A percentile compares a stretch with the other conserved stretches of the same genome.
Evolutionary conservation across 2,113 vertebrate species (phyloP).

Genomic region (Xenopus tropicalis): DNA sequence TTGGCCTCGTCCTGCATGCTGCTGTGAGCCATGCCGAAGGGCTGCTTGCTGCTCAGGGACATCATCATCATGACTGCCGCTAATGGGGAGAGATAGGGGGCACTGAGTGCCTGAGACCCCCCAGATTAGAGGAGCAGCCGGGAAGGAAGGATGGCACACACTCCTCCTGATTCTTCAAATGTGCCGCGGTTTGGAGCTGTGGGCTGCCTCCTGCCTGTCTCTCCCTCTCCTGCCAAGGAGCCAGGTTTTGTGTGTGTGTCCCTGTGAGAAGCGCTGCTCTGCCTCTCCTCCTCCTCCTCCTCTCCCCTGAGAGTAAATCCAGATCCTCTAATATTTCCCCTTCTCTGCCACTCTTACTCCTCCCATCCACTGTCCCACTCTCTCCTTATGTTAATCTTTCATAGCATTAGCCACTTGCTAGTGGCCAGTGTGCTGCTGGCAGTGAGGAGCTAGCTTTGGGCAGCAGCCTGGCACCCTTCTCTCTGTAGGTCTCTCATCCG

Average conservation of each 20-base stretch:
- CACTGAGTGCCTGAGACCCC: conserved; percentile 64
- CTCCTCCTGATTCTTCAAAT: neutral
- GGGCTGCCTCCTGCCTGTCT: conserved; percentile 3
- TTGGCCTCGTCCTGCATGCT: conserved; percentile 88
- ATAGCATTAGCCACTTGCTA: neutral
- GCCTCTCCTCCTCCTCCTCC: conserved; percentile 12
- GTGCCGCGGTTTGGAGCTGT: conserved; percentile 4
- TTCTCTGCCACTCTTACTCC: conserved; percentile 21
- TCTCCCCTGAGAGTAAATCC: conserved; percentile 29
- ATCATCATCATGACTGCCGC: conserved; percentile 93
- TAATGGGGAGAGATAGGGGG: conserved; percentile 63
- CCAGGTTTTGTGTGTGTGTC: conserved; percentile 30
- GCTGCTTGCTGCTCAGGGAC: conserved; percentile 95
- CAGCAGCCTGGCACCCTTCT: neutral
- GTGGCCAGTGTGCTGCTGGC: neutral
- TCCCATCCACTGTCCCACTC: conserved; percentile 51
- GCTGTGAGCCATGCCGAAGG: conserved; percentile 86
- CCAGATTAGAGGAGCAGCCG: conserved; percentile 55
- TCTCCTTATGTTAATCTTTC: conserved; percentile 27
- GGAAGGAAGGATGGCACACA: conserved; percentile 29
- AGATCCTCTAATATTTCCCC: conserved; percentile 37
- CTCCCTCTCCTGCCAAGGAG: conserved; percentile 40
- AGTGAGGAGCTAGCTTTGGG: neutral
- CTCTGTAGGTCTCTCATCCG: conserved; percentile 4
- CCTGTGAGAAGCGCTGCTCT: conserved; percentile 41